phyloP scores from a whole-genome alignment of 2,888 invertebrate species.

The Panzeria rudis region DNA sequence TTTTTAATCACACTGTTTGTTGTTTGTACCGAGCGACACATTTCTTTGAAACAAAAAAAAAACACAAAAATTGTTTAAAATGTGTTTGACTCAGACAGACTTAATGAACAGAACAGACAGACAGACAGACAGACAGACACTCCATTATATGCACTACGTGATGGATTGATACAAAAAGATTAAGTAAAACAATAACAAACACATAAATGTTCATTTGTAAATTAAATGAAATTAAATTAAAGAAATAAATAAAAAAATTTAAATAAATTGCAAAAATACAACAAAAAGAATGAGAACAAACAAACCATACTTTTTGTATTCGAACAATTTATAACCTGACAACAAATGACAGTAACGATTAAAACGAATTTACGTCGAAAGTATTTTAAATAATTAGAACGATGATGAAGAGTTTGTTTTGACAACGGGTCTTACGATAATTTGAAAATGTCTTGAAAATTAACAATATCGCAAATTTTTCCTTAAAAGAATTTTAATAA shows the following conservation, averaged over 20 bases:
- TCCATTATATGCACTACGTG: slow-evolving; percentile 74
- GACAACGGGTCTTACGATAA: background rate
- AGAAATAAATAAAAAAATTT: slow-evolving; percentile 24
- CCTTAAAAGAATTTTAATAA: too few relatives aligned
- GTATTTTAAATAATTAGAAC: slow-evolving; percentile 29
- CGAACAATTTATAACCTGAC: slow-evolving; percentile 54
- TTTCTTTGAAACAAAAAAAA: slow-evolving; percentile 18
- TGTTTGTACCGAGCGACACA: background rate
- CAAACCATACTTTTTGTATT: background rate
- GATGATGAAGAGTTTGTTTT: background rate
- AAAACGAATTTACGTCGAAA: slow-evolving; percentile 25
- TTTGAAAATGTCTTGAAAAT: background rate
- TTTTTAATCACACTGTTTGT: slow-evolving; percentile 23
- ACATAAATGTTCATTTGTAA: slow-evolving; percentile 47
- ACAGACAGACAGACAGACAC: slow-evolving; percentile 27
- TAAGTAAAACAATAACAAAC: slow-evolving; percentile 26
- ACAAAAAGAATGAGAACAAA: slow-evolving; percentile 5
- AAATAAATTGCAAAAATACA: slow-evolving; percentile 28
- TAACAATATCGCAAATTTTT: background rate
- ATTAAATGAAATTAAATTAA: slow-evolving; percentile 49
- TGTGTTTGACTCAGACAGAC: slow-evolving; percentile 4
- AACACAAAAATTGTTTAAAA: slow-evolving; percentile 16
- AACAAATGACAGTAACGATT: slow-evolving; percentile 45
- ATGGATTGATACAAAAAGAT: slow-evolving; percentile 78
- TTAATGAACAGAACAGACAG: slow-evolving; percentile 22